Percentiles rank a stretch among this genome's conserved stretches.
Evolutionary conservation across 1,140 invertebrate species (phyloP).

Genomic region (Heliconius hermathena): DNA sequence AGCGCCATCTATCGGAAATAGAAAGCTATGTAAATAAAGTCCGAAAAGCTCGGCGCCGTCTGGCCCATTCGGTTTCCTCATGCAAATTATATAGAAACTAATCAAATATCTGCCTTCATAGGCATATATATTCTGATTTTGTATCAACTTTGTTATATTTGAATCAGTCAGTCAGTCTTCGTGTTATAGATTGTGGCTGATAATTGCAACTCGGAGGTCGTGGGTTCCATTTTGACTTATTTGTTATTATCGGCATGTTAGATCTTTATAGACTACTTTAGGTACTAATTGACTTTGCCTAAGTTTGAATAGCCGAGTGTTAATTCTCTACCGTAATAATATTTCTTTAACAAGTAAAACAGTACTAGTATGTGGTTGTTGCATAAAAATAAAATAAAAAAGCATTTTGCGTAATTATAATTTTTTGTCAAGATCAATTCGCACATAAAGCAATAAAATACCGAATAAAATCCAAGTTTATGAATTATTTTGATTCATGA

Average conservation of each 20-base stretch:
- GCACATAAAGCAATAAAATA: no score
- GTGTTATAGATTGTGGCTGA: not conserved
- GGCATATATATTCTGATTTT: constrained; percentile 18
- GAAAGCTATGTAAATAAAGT: constrained; percentile 66
- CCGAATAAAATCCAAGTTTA: not conserved
- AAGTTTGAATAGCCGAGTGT: not conserved
- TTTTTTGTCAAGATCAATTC: no score
- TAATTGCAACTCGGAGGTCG: not conserved
- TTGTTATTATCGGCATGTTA: not conserved
- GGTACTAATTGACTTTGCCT: not conserved
- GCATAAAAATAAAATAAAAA: no score
- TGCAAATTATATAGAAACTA: constrained; percentile 48
- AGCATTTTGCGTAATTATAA: no score
- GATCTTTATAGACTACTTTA: no score
- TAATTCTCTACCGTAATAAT: no score
- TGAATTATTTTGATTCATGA: not conserved
- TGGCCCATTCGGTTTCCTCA: constrained; percentile 49
- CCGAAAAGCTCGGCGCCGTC: constrained; percentile 46
- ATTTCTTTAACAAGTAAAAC: no score
- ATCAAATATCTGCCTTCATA: constrained; percentile 32
- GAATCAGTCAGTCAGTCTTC: not conserved
- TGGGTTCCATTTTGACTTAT: not conserved
- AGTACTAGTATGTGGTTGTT: no score
- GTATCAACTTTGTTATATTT: not conserved
- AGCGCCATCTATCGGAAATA: constrained; percentile 69